A percentile compares a stretch with the other conserved stretches of the same genome.
phyloP scores from a whole-genome alignment of 2,888 invertebrate genomes.

The Sarcophaga caerulescens region DNA sequence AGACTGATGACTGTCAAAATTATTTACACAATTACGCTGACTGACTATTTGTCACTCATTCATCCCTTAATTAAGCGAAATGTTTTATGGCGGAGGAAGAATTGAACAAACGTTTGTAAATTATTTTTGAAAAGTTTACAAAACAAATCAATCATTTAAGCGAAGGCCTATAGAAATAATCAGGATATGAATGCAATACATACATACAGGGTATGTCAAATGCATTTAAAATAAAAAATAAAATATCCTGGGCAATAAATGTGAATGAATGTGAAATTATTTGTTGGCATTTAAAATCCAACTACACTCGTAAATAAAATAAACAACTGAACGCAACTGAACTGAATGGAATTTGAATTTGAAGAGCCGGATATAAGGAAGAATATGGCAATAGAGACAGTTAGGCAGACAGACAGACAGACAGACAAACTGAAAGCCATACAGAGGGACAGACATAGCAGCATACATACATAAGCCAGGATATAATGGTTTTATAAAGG shows the following conservation, averaged over 20 bases:
- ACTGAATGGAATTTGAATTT: not conserved
- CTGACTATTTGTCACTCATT: conserved; percentile 15
- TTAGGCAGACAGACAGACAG: not conserved
- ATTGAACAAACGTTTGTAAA: not conserved
- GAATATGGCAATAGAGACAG: not conserved
- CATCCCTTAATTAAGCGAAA: conserved; percentile 36
- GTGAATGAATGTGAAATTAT: not conserved
- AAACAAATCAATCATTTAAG: conserved; percentile 45
- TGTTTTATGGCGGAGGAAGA: too few relatives aligned
- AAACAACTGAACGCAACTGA: conserved; percentile 36
- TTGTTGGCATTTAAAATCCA: conserved; percentile 66
- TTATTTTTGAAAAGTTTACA: conserved; percentile 11
- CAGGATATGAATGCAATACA: too few relatives aligned
- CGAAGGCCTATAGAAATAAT: too few relatives aligned
- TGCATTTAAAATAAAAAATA: conserved; percentile 4
- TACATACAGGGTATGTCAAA: not conserved
- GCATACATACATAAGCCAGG: conserved; percentile 1
- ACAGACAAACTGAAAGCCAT: not conserved
- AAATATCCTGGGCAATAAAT: not conserved
- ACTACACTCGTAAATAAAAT: conserved; percentile 32
- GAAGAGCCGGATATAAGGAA: not conserved
- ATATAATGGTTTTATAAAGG: conserved; percentile 50
- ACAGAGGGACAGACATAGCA: not conserved
- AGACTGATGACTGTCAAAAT: not conserved
- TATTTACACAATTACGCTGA: conserved; percentile 11